These are phyloP conservation scores for Argynnis bischoffii DNA, from an alignment of 2,888 invertebrate species.

Conservation along the genomic window DNA sequence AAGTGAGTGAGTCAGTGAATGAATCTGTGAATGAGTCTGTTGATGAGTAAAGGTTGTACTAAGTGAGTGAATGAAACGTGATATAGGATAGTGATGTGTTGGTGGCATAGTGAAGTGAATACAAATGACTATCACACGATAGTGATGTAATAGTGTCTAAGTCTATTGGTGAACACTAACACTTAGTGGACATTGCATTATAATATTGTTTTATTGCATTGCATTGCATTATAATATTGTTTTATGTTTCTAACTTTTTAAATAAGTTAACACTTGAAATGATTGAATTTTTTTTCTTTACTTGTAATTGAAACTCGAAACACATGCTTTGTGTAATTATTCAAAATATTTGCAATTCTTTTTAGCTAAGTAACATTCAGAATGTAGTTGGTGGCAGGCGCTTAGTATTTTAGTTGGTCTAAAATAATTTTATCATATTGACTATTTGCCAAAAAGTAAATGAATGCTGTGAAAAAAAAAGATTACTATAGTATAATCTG, in stretches of 20 bases:
- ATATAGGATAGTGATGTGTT: conserved; percentile 51
- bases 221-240: neutral
- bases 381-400: neutral
- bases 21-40: conserved; percentile 24
- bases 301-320: no score
- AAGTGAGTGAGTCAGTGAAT: conserved; percentile 26
- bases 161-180: conserved; percentile 5
- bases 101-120: conserved; percentile 45
- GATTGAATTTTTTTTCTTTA: conserved; percentile 1
- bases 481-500: conserved; percentile 20
- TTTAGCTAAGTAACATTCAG: neutral
- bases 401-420: conserved; percentile 10
- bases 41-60: conserved; percentile 12
- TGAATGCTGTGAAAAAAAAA: conserved; percentile 25
- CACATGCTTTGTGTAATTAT: no score
- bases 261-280: neutral
- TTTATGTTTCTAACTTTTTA: conserved; percentile 11
- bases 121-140: neutral
- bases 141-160: neutral
- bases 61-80: conserved; percentile 37
- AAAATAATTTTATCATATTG: conserved; percentile 25
- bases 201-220: neutral
- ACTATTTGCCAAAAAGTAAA: conserved; percentile 34
- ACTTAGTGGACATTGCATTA: neutral
- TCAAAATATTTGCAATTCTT: neutral